Conservation (phyloP, 1,140 invertebrate species). For the Hycleus cichorii region DNA sequence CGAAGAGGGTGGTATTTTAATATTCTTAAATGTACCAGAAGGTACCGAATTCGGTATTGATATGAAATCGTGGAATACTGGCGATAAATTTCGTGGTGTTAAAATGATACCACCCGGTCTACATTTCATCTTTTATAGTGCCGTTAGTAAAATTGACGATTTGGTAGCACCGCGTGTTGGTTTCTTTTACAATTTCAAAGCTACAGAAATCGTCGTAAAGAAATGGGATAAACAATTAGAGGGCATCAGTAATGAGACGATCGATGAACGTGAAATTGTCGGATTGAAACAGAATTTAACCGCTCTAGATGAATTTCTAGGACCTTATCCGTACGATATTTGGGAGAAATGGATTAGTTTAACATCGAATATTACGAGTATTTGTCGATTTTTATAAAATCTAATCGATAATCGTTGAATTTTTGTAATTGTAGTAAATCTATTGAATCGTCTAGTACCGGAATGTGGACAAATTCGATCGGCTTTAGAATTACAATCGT, state of each 20-base stretch:
- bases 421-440: conserved; percentile 37
- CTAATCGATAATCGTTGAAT: background rate
- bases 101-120: conserved; percentile 98
- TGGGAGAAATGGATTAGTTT: conserved; percentile 82
- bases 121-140: conserved; percentile 89
- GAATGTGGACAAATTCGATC: conserved; percentile 55
- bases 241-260: conserved; percentile 54
- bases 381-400: background rate
- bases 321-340: conserved; percentile 85
- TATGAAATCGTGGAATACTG: conserved; percentile 88
- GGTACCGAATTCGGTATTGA: conserved; percentile 96
- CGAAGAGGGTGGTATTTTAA: conserved; percentile 71
- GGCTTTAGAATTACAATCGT: conserved; percentile 62
- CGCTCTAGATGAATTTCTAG: conserved; percentile 75
- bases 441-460: conserved; percentile 52
- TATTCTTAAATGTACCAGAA: conserved; percentile 75
- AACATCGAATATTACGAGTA: conserved; percentile 63
- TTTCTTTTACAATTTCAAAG: conserved; percentile 83
- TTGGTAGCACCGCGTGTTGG: conserved; percentile 58
- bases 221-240: conserved; percentile 74
- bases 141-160: conserved; percentile 47
- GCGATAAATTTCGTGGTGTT: conserved; percentile 85
- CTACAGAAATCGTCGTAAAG: conserved; percentile 75
- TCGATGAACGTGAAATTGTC: conserved; percentile 51
- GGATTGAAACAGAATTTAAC: conserved; percentile 63